phyloP scores from a whole-genome alignment of 2,797 vertebrate species.

The Sebastes trivittatus region DNA sequence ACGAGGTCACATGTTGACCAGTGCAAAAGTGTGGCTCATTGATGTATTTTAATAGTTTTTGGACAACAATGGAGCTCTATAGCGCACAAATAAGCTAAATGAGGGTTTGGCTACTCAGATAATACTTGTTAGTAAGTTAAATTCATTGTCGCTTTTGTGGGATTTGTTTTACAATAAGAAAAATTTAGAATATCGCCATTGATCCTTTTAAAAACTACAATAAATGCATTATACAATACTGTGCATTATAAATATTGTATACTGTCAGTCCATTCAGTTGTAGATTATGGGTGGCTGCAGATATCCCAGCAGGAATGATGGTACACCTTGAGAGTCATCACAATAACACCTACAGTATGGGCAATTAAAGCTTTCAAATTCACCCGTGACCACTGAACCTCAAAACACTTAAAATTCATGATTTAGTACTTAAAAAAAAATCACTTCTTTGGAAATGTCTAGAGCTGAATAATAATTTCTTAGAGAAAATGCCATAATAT shows the following conservation, averaged over 20 bases:
- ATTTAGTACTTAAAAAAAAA: background rate
- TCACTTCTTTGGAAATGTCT: background rate
- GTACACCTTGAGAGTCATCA: background rate
- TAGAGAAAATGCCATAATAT: background rate
- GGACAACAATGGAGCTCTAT: no score
- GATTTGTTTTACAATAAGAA: background rate
- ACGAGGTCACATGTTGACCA: background rate
- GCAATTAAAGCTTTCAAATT: background rate
- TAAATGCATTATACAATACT: background rate
- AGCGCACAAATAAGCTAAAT: no score
- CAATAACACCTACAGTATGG: background rate
- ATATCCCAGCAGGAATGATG: background rate
- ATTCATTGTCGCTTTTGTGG: no score
- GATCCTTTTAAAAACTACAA: background rate
- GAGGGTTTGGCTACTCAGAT: no score
- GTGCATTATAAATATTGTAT: background rate
- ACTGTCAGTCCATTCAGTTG: background rate
- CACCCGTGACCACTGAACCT: background rate
- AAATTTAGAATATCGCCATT: fast-evolving
- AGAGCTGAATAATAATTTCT: background rate
- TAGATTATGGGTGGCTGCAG: background rate
- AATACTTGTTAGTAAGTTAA: no score
- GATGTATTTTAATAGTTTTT: no score
- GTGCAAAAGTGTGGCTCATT: background rate
- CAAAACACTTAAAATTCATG: background rate